Evolutionary conservation across 64 coral and sea anemone genomes (phyloP).

Genomic region (Exaiptasia diaphana): DNA sequence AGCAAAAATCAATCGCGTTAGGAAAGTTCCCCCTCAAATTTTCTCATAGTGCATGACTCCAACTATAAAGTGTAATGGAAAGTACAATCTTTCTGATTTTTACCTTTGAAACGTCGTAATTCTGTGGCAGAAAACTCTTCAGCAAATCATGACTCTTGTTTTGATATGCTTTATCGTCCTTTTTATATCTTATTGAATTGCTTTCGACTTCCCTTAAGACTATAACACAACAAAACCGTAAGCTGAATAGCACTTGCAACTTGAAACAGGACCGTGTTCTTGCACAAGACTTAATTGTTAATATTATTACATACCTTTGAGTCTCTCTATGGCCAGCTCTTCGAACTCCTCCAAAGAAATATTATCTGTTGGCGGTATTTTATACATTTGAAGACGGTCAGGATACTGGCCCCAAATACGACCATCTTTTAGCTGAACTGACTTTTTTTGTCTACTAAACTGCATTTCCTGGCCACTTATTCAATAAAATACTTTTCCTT

Average conservation of each 20-base stretch:
- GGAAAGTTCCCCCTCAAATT: too few relatives aligned
- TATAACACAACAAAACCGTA: background rate
- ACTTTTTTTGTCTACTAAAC: background rate
- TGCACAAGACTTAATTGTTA: too few relatives aligned
- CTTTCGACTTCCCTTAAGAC: conserved; percentile 80
- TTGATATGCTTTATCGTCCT: conserved; percentile 34
- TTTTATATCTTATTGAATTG: conserved; percentile 77
- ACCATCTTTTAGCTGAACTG: background rate
- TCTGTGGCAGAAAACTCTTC: background rate
- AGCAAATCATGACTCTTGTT: background rate
- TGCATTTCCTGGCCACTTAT: too few relatives aligned
- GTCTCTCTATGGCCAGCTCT: conserved; percentile 78
- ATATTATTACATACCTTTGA: conserved; percentile 76
- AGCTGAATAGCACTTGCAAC: background rate
- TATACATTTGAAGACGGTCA: conserved; percentile 86
- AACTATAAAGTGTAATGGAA: too few relatives aligned
- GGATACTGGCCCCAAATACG: background rate
- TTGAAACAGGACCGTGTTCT: too few relatives aligned
- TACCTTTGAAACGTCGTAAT: too few relatives aligned
- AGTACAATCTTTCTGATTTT: too few relatives aligned
- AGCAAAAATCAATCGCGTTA: too few relatives aligned
- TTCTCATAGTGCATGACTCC: too few relatives aligned
- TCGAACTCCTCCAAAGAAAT: conserved; percentile 97
- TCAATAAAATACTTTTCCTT: too few relatives aligned
- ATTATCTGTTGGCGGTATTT: conserved; percentile 80